Conservation (phyloP, 2,888 invertebrate genomes). For the Synanthedon formicaeformis region DNA sequence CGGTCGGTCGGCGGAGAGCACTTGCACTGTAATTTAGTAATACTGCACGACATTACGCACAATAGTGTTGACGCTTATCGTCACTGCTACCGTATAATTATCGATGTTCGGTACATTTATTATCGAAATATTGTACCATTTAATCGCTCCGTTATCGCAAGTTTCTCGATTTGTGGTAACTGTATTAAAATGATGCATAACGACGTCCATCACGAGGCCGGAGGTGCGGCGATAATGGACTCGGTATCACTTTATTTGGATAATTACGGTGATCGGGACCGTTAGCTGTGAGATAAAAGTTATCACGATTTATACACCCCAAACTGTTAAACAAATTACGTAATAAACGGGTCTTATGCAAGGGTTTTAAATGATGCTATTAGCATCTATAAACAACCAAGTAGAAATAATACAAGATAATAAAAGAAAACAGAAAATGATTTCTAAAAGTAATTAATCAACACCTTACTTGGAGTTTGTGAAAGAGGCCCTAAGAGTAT, state of each 20-base stretch:
- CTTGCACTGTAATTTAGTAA: constrained; percentile 47
- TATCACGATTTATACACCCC: neutral
- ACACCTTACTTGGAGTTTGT: too few relatives aligned
- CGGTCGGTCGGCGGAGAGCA: constrained; percentile 14
- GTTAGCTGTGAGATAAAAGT: constrained; percentile 12
- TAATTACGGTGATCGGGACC: constrained; percentile 26
- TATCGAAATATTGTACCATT: constrained; percentile 35
- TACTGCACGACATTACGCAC: constrained; percentile 56
- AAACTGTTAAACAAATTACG: neutral
- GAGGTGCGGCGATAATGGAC: constrained; percentile 28
- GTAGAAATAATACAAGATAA: too few relatives aligned
- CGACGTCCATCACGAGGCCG: constrained; percentile 25
- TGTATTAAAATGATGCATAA: constrained; percentile 47
- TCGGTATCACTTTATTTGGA: constrained; percentile 41
- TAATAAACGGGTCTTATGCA: neutral
- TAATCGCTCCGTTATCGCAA: constrained; percentile 29
- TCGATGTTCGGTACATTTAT: constrained; percentile 36
- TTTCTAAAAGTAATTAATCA: too few relatives aligned
- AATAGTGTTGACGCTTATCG: constrained; percentile 55
- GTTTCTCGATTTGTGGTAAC: constrained; percentile 50
- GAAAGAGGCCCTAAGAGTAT: too few relatives aligned
- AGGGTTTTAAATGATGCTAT: neutral
- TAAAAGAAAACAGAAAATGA: too few relatives aligned
- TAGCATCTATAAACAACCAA: neutral
- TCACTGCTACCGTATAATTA: constrained; percentile 52